These are phyloP conservation scores for Albula glossodonta DNA, from an alignment of 2,113 vertebrate genomes.

Conservation along the genomic window DNA sequence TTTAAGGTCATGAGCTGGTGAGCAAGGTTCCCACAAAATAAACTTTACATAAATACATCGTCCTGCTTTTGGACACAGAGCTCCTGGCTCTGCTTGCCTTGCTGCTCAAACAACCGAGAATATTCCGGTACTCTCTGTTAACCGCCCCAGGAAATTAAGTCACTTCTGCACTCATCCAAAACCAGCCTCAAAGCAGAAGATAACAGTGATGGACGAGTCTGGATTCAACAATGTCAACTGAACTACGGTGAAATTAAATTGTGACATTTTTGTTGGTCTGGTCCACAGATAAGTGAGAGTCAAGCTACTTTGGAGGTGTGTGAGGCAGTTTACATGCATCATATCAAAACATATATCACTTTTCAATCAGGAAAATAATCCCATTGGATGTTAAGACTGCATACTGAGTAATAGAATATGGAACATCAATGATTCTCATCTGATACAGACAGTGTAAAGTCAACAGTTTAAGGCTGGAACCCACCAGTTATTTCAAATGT, in stretches of 20 bases:
- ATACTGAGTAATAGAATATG: background rate
- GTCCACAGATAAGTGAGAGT: background rate
- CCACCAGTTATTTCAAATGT: background rate
- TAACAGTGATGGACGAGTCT: background rate
- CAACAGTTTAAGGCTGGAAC: background rate
- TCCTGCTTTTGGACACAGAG: background rate
- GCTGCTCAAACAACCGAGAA: background rate
- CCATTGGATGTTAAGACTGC: background rate
- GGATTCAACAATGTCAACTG: background rate
- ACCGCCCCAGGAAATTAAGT: conserved; percentile 2
- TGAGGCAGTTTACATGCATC: background rate
- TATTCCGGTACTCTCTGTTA: background rate
- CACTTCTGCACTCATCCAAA: background rate
- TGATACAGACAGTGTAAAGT: background rate
- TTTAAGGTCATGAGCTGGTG: background rate
- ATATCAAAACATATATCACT: background rate
- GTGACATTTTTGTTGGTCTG: background rate
- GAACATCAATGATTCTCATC: background rate
- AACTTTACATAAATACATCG: background rate
- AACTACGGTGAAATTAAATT: background rate
- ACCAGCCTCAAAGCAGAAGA: background rate
- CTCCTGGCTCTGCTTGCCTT: background rate
- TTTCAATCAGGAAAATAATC: background rate
- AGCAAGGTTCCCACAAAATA: background rate
- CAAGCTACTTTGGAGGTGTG: background rate